Evolutionary conservation across 2,113 vertebrate genomes (phyloP).

Genomic region (Corythaixoides concolor): DNA sequence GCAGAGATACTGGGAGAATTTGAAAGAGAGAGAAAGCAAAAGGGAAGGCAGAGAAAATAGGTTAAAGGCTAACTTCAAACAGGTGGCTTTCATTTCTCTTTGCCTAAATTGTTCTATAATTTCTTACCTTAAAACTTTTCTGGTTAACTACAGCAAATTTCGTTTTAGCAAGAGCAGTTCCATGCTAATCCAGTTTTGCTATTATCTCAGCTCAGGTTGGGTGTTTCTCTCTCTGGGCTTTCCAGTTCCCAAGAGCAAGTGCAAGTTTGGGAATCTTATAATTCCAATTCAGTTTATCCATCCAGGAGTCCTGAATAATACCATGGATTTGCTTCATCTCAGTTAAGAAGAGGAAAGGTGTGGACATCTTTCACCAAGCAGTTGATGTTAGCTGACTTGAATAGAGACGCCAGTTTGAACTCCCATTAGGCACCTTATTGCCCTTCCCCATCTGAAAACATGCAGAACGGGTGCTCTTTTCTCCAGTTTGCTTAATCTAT

Average conservation of each 20-base stretch:
- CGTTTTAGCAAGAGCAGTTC: background rate
- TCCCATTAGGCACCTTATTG: background rate
- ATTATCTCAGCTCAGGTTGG: background rate
- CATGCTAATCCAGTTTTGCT: constrained; percentile 39
- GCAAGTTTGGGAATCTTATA: background rate
- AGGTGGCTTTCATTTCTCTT: constrained; percentile 68
- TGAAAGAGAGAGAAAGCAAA: constrained; percentile 54
- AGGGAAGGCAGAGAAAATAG: constrained; percentile 54
- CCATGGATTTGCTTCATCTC: background rate
- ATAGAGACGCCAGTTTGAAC: background rate
- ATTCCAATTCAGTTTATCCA: background rate
- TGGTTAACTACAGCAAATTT: constrained; percentile 60
- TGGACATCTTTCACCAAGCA: background rate
- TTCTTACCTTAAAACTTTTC: constrained; percentile 39
- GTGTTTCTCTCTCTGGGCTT: background rate
- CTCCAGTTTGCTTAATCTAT: background rate
- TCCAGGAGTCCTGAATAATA: background rate
- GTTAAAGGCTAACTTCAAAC: constrained; percentile 63
- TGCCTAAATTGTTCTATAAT: constrained; percentile 51
- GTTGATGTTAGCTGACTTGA: background rate
- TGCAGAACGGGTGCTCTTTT: background rate
- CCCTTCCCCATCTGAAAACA: background rate
- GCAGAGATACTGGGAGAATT: constrained; percentile 60
- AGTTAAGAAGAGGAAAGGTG: background rate
- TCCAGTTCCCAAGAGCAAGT: background rate